Evolutionary conservation across 2,888 invertebrate species (phyloP).

Genomic region (Nudaria mundana): DNA sequence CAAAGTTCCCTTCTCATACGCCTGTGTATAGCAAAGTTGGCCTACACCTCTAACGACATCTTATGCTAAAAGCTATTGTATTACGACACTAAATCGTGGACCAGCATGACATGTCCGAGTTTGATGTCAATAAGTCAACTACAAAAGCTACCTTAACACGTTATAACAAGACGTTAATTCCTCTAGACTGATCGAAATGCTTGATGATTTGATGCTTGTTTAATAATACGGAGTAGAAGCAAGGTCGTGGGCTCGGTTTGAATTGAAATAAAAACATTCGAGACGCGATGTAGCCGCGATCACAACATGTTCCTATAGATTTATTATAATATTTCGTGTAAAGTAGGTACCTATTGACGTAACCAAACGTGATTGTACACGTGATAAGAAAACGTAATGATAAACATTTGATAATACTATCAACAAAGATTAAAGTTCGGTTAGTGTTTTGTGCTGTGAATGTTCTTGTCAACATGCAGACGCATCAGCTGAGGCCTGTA

Average conservation of each 20-base stretch:
- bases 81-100: no score
- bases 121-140: no score
- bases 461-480: slow-evolving; percentile 18
- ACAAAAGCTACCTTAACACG: no score
- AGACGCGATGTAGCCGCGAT: neutral
- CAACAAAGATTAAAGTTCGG: neutral
- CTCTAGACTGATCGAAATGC: no score
- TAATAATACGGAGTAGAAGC: neutral
- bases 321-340: neutral
- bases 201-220: neutral
- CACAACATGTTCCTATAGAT: neutral
- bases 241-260: neutral
- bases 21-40: no score
- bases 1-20: no score
- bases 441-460: slow-evolving; percentile 2
- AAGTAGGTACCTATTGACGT: neutral
- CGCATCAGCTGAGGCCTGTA: slow-evolving; percentile 13
- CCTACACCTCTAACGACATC: no score
- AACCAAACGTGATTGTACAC: neutral
- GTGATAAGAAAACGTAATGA: neutral
- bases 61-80: no score
- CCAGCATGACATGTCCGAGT: no score
- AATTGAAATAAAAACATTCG: neutral
- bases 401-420: slow-evolving; percentile 1
- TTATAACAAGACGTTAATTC: no score